Conservation (phyloP, 2,797 vertebrate genomes). For the Melopsittacus undulatus region DNA sequence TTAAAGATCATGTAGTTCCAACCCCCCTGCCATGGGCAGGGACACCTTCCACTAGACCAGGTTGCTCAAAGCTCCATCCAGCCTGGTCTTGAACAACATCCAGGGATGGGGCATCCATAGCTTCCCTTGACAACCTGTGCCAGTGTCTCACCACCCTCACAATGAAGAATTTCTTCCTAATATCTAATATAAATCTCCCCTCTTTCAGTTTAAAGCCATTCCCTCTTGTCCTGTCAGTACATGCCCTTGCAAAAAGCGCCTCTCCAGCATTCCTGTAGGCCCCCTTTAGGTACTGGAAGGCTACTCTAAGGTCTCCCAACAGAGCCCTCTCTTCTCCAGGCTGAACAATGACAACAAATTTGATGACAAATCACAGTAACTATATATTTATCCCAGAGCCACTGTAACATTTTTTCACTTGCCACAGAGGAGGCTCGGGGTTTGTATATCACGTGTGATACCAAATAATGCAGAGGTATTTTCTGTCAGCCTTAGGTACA, state of each 20-base stretch:
- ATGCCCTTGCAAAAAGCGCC: background rate
- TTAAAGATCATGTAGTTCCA: background rate
- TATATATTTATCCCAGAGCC: background rate
- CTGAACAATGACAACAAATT: background rate
- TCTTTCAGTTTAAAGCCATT: background rate
- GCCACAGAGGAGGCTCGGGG: background rate
- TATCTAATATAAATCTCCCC: background rate
- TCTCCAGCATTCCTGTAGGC: background rate
- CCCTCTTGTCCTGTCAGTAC: background rate
- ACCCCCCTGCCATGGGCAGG: background rate
- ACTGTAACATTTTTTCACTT: background rate
- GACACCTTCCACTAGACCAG: background rate
- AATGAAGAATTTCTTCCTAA: background rate
- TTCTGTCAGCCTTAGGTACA: background rate
- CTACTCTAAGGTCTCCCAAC: background rate
- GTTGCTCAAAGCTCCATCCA: background rate
- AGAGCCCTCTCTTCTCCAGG: background rate
- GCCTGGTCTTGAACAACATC: background rate
- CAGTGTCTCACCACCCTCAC: background rate
- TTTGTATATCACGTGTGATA: background rate
- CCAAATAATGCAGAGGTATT: background rate
- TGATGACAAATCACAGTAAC: background rate
- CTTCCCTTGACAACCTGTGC: background rate
- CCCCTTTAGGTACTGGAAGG: background rate
- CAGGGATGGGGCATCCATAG: background rate